Evolutionary conservation across 2,797 vertebrate genomes (phyloP), one percentile per base, ranked within the genome.

Genomic region (Lindbergichthys nudifrons): DNA sequence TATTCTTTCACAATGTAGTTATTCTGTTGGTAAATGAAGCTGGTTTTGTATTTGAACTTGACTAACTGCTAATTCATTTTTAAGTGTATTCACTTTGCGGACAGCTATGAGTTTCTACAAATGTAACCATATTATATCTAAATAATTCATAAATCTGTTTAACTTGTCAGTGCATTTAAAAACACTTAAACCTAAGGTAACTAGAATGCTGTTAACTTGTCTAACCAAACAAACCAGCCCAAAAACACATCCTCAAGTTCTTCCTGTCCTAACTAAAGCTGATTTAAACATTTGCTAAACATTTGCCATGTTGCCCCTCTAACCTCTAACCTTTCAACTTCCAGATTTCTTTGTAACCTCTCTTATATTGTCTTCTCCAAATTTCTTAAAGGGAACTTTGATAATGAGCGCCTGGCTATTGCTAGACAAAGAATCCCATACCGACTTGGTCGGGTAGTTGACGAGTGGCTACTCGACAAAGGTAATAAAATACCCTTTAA

Each of bases 381-480:
- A 97, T 96, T 97, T 96, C 96, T 96, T 96, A 96, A 98, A 99
- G 97, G 97, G 95, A 97, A 96, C 97, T 96, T 95, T 97, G 97
- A 98, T 98, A 97, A 96, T 96, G 97, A 99, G 90, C 97, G 97
- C 94, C 96, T 99, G 97, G 96, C 97, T 96, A 97, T 98, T 97
- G 97, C 97, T 96, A 97, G 97, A 96, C 97, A 98, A 96, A 97
- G 97, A 97, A 99, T 99, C 94, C 97, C 97, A 95, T 98, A 97
- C 95, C 96, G 97, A 94, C 97, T 98, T 89, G 97, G 97, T 97
- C 96, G 97, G 95, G 97, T 98, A 97, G 97, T 99, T 96, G 97
- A 98, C 95, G 97, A 99, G 92, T 99, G 97, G 97, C 97, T 99
- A 96, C 97, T 98, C 95, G 97, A 99, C 96, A 99, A 99, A 99